Conservation (phyloP, 2,888 invertebrate genomes). For the Tipula lateralis region DNA sequence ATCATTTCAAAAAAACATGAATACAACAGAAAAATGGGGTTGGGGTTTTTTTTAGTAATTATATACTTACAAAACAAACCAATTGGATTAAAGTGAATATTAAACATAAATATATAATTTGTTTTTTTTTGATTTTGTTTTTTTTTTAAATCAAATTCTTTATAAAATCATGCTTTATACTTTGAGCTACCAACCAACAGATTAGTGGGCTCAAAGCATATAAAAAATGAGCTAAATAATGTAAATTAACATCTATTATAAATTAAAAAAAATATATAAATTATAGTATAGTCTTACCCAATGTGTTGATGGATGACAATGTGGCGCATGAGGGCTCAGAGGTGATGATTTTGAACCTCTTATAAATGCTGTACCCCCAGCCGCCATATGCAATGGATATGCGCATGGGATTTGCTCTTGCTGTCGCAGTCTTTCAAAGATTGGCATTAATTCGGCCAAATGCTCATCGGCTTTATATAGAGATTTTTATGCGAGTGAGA, state of each 20-base stretch:
- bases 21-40: neutral
- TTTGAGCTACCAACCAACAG: neutral
- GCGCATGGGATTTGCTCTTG: slow-evolving; percentile 87
- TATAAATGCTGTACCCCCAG: slow-evolving; percentile 60
- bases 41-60: neutral
- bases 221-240: neutral
- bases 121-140: neutral
- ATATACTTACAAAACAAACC: slow-evolving; percentile 19
- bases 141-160: neutral
- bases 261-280: neutral
- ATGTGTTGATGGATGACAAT: slow-evolving; percentile 63
- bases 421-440: slow-evolving; percentile 88
- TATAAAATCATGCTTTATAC: neutral
- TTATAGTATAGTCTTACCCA: slow-evolving; percentile 50
- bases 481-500: neutral
- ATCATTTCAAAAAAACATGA: neutral
- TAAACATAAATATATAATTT: neutral
- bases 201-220: neutral
- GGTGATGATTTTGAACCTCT: slow-evolving; percentile 59
- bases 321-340: slow-evolving; percentile 60
- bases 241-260: neutral
- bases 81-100: slow-evolving; percentile 24
- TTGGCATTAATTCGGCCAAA: slow-evolving; percentile 92
- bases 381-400: slow-evolving; percentile 82
- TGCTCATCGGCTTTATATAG: slow-evolving; percentile 75